These are phyloP conservation scores for Enteromius paludinosus DNA, from an alignment of 2,797 vertebrate species.

Conservation along the genomic window DNA sequence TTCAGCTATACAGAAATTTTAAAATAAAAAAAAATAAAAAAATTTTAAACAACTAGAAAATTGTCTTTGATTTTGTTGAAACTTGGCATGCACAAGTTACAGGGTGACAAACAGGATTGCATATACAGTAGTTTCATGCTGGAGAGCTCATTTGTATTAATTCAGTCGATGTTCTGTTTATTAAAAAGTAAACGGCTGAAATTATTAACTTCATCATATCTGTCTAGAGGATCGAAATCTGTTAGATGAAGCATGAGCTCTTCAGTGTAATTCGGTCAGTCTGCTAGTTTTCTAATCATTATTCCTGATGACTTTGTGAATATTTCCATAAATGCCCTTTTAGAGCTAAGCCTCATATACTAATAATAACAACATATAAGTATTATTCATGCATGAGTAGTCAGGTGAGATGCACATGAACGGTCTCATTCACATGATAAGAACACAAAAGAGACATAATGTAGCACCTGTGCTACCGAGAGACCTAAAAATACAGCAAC, in stretches of 20 bases:
- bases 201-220: background rate
- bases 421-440: background rate
- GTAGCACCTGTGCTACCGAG: background rate
- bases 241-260: background rate
- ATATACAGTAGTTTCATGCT: conserved; percentile 11
- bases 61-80: background rate
- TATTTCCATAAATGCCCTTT: background rate
- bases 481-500: conserved; percentile 25
- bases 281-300: background rate
- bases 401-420: background rate
- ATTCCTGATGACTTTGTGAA: background rate
- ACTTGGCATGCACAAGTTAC: conserved; percentile 8
- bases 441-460: conserved; percentile 12
- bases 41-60: background rate
- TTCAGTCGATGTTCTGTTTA: background rate
- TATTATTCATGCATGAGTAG: conserved; percentile 8
- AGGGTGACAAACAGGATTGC: background rate
- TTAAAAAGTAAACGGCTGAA: background rate
- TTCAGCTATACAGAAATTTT: background rate
- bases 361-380: background rate
- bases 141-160: background rate
- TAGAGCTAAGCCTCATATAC: background rate
- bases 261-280: background rate
- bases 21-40: background rate
- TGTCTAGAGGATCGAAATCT: background rate